phyloP scores from a whole-genome alignment of 2,113 vertebrate genomes.

The Tragelaphus scriptus region DNA sequence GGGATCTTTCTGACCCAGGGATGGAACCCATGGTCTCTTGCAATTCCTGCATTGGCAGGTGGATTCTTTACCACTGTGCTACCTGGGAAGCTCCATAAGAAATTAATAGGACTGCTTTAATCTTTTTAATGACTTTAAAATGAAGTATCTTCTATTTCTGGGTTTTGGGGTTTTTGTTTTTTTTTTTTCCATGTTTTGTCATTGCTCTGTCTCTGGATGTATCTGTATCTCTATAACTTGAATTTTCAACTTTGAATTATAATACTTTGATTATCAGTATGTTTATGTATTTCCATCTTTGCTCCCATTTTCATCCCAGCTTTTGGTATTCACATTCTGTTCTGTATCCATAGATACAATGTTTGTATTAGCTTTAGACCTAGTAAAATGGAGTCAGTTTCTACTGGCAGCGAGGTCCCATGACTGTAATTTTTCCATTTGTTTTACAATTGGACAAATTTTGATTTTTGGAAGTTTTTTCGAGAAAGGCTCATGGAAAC shows the following conservation, averaged over 20 bases:
- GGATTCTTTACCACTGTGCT: background rate
- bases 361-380: background rate
- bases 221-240: background rate
- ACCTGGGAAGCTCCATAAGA: background rate
- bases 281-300: background rate
- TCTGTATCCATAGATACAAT: background rate
- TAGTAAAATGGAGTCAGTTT: background rate
- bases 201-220: background rate
- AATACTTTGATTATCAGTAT: background rate
- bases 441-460: background rate
- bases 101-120: background rate
- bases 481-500: background rate
- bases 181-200: background rate
- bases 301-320: background rate
- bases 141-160: background rate
- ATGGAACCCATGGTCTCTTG: background rate
- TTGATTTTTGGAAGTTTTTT: background rate
- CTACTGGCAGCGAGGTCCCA: background rate
- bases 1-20: background rate
- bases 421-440: background rate
- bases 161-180: background rate
- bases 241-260: background rate
- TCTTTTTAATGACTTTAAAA: conserved; percentile 5
- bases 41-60: background rate
- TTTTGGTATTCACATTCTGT: background rate